Evolutionary conservation across 2,888 invertebrate species (phyloP).

Genomic region (Sphecodes monilicornis): DNA sequence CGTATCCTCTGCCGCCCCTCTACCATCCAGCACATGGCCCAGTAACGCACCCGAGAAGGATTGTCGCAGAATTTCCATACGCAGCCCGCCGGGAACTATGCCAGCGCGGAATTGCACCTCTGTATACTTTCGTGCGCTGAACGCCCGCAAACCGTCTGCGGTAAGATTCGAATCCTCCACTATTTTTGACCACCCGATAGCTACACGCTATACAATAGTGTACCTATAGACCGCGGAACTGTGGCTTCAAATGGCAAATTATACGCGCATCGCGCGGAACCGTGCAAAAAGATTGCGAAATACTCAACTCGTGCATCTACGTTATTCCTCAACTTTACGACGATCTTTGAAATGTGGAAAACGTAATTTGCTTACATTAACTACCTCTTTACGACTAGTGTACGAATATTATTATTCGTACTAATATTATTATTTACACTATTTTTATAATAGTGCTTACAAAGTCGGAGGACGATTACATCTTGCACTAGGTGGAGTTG

Average conservation of each 20-base stretch:
- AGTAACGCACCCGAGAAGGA: conserved; percentile 22
- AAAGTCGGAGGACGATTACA: too few relatives aligned
- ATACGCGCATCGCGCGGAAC: background rate
- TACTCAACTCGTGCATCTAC: background rate
- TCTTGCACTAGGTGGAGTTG: too few relatives aligned
- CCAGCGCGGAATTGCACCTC: conserved; percentile 23
- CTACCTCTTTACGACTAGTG: too few relatives aligned
- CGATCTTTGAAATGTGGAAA: background rate
- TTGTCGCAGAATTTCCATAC: conserved; percentile 31
- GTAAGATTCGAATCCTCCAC: conserved; percentile 2
- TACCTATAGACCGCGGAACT: background rate
- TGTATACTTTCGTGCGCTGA: background rate
- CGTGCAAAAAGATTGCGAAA: too few relatives aligned
- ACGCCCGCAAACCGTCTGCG: conserved; percentile 1
- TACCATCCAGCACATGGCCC: background rate
- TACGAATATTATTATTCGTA: too few relatives aligned
- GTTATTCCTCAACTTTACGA: background rate
- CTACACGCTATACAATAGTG: background rate
- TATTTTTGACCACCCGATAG: background rate
- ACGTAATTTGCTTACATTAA: background rate
- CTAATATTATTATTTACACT: too few relatives aligned
- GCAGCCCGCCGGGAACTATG: conserved; percentile 29
- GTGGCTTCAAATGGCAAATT: background rate
- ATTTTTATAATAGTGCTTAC: too few relatives aligned
- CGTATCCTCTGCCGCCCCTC: background rate